Percentiles rank a stretch among this genome's conserved stretches.
Evolutionary conservation across 2,797 vertebrate genomes (phyloP).

Genomic region (Phrynocephalus guinanensis): DNA sequence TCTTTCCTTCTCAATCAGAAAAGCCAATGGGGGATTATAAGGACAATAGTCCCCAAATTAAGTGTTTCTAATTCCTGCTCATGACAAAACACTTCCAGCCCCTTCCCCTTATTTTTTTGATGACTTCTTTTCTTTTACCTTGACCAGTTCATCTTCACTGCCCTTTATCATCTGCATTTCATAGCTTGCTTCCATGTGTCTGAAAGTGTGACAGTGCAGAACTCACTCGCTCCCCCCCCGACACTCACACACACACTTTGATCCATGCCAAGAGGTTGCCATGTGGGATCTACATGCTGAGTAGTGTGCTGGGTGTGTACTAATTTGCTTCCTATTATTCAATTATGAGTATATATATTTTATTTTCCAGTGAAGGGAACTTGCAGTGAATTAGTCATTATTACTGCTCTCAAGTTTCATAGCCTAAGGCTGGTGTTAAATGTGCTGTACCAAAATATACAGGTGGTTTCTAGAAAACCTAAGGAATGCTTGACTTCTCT

Average conservation of each 20-base stretch:
- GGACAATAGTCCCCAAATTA: no score
- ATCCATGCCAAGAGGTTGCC: no score
- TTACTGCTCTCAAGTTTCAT: background rate
- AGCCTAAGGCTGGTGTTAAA: slow-evolving; percentile 21
- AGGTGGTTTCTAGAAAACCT: background rate
- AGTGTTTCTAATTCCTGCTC: background rate
- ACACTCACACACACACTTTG: background rate
- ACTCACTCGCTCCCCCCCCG: background rate
- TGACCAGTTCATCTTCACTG: background rate
- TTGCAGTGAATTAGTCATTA: slow-evolving; percentile 9
- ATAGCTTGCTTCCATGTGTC: background rate
- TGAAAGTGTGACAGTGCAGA: background rate
- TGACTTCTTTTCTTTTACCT: background rate
- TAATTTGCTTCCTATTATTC: no score
- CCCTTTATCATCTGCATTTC: background rate
- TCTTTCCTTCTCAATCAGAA: background rate
- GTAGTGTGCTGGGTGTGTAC: no score
- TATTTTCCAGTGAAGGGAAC: background rate
- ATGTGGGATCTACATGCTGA: no score
- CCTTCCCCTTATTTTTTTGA: background rate
- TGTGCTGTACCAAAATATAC: background rate
- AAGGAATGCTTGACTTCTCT: background rate
- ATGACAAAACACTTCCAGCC: background rate
- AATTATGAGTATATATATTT: no score
- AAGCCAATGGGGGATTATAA: no score